phyloP scores from a whole-genome alignment of 1,140 invertebrate genomes.

The Drosophila carrolli region DNA sequence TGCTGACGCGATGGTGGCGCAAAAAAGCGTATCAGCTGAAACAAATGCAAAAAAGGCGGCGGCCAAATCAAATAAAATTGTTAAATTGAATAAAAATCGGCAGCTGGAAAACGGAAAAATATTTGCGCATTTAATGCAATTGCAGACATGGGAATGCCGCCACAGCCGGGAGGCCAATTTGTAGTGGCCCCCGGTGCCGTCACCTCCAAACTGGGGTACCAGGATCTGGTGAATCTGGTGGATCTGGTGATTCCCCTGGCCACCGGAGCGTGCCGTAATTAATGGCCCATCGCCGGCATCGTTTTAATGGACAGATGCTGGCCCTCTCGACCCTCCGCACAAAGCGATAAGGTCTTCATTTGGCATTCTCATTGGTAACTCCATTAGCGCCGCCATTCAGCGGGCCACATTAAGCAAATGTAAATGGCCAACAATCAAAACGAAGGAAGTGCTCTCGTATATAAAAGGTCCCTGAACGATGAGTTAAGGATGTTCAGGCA shows the following conservation, averaged over 20 bases:
- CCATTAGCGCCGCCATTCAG: conserved; percentile 65
- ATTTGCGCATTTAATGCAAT: conserved; percentile 79
- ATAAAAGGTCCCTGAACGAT: conserved; percentile 22
- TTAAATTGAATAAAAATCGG: conserved; percentile 82
- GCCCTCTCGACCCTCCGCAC: conserved; percentile 13
- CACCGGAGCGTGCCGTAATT: conserved; percentile 63
- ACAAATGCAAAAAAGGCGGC: conserved; percentile 52
- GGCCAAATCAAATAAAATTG: conserved; percentile 79
- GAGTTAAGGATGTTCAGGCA: not conserved
- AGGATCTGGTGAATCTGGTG: not conserved
- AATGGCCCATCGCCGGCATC: conserved; percentile 61
- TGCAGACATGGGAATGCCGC: conserved; percentile 42
- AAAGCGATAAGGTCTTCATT: conserved; percentile 53
- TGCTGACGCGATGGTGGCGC: conserved; percentile 53
- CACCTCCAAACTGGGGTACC: conserved; percentile 1
- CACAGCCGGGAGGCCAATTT: conserved; percentile 52
- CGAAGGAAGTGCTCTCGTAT: conserved; percentile 5
- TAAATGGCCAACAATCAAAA: conserved; percentile 51
- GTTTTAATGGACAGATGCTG: conserved; percentile 64
- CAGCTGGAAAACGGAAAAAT: conserved; percentile 70
- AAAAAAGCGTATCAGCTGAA: conserved; percentile 9
- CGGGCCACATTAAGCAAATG: conserved; percentile 66
- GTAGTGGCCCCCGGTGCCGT: conserved; percentile 20
- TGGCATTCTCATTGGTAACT: conserved; percentile 57
- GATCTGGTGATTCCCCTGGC: conserved; percentile 2